Evolutionary conservation across 1,140 invertebrate species (phyloP).

Genomic region (Trichonephila clavata): DNA sequence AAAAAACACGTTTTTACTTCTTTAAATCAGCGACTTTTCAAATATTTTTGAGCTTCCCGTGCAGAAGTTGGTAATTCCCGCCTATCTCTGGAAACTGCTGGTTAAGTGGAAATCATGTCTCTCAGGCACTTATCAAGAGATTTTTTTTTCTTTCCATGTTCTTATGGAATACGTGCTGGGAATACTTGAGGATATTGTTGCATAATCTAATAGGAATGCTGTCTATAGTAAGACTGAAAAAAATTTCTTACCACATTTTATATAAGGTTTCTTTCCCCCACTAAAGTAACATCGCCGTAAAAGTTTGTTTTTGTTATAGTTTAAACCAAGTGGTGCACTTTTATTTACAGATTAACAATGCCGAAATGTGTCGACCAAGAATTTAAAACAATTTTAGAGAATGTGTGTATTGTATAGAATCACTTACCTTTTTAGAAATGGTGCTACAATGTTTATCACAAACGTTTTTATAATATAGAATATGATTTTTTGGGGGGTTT

Average conservation of each 20-base stretch:
- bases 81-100: not conserved
- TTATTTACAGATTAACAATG: too few relatives aligned
- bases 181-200: not conserved
- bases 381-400: too few relatives aligned
- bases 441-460: too few relatives aligned
- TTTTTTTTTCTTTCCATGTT: not conserved
- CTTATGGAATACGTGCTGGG: not conserved
- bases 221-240: not conserved
- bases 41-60: not conserved
- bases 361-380: too few relatives aligned
- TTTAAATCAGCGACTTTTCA: conserved; percentile 6
- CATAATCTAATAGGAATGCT: not conserved
- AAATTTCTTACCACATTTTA: not conserved
- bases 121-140: not conserved
- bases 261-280: too few relatives aligned
- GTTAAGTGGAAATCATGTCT: conserved; percentile 23
- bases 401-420: too few relatives aligned
- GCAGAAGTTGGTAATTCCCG: not conserved
- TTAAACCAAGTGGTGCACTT: too few relatives aligned
- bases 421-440: too few relatives aligned
- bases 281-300: too few relatives aligned
- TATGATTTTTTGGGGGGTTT: too few relatives aligned
- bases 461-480: too few relatives aligned
- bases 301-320: too few relatives aligned
- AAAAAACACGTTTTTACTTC: not conserved